Percentiles rank a stretch among this genome's conserved stretches.
phyloP scores from a whole-genome alignment of 2,888 invertebrate species.

The Aporophyla lueneburgensis region DNA sequence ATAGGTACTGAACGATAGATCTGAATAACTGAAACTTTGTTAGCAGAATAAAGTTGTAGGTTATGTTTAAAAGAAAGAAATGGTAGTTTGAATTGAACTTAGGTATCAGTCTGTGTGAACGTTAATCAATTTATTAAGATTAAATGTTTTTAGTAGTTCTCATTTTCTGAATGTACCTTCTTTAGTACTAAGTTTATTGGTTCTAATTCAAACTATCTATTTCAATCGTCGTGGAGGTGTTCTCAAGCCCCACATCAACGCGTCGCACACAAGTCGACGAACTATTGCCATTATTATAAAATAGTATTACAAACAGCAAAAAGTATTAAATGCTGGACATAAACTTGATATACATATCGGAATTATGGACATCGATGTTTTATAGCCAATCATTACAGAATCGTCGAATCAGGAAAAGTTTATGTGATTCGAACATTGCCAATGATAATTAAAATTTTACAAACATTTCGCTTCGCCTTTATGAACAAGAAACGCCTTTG shows the following conservation, averaged over 20 bases:
- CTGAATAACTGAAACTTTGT: conserved; percentile 65
- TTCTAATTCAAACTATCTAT: conserved; percentile 55
- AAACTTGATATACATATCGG: conserved; percentile 79
- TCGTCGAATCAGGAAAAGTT: conserved; percentile 35
- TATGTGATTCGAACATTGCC: conserved; percentile 14
- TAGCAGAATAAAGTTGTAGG: conserved; percentile 60
- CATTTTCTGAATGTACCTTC: conserved; percentile 38
- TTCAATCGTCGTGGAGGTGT: conserved; percentile 38
- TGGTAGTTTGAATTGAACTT: conserved; percentile 49
- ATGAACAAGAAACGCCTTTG: conserved; percentile 35
- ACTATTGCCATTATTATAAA: conserved; percentile 67
- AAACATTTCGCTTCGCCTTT: conserved; percentile 28
- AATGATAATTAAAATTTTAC: conserved; percentile 10
- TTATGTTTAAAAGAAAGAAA: conserved; percentile 39
- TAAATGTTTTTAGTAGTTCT: conserved; percentile 42
- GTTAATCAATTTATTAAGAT: conserved; percentile 26
- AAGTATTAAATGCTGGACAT: conserved; percentile 64
- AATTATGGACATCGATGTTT: conserved; percentile 58
- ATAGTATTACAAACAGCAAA: conserved; percentile 67
- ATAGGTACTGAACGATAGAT: conserved; percentile 58
- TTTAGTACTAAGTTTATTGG: conserved; percentile 31
- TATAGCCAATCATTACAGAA: conserved; percentile 49
- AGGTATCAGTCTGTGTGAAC: conserved; percentile 33
- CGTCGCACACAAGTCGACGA: conserved; percentile 48
- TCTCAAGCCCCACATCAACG: conserved; percentile 26